A percentile compares a stretch with the other conserved stretches of the same genome.
These are phyloP conservation scores for Engraulis encrasicolus DNA, from an alignment of 2,113 vertebrate species.

Conservation along the genomic window DNA sequence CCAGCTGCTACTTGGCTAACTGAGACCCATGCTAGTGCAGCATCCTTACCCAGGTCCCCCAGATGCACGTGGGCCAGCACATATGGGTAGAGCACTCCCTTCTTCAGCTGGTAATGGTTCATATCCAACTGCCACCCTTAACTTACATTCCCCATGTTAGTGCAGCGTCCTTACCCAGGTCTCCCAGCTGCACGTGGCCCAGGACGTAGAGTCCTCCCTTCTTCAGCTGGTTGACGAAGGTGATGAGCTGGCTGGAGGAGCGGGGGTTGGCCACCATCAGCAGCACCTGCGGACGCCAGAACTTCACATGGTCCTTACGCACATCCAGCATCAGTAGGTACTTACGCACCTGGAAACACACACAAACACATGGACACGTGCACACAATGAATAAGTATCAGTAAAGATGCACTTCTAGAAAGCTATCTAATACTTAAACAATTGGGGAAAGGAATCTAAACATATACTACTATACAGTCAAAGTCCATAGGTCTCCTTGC, in stretches of 20 bases:
- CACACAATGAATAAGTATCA: not conserved
- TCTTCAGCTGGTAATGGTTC: no score
- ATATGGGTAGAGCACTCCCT: no score
- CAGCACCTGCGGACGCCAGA: slow-evolving; percentile 84
- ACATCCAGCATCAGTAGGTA: slow-evolving; percentile 83
- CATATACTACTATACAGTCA: no score
- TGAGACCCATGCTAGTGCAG: no score
- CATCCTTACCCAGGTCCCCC: no score
- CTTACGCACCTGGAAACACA: slow-evolving; percentile 82
- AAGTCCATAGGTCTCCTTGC: no score
- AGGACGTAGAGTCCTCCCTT: slow-evolving; percentile 82
- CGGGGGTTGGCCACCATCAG: slow-evolving; percentile 84
- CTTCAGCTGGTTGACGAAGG: slow-evolving; percentile 84
- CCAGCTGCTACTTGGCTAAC: no score
- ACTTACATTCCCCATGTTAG: not conserved
- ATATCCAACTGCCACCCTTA: no score
- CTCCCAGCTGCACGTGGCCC: slow-evolving; percentile 83
- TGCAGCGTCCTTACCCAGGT: slow-evolving; percentile 73
- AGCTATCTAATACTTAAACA: no score
- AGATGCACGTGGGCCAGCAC: no score
- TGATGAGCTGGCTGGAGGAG: slow-evolving; percentile 80
- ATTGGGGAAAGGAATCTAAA: no score
- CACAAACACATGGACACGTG: rapidly evolving
- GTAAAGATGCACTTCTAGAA: no score
- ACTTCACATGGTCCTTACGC: slow-evolving; percentile 85